These are phyloP conservation scores for Asarcornis scutulata DNA, from an alignment of 2,113 vertebrate genomes.

Conservation along the genomic window DNA sequence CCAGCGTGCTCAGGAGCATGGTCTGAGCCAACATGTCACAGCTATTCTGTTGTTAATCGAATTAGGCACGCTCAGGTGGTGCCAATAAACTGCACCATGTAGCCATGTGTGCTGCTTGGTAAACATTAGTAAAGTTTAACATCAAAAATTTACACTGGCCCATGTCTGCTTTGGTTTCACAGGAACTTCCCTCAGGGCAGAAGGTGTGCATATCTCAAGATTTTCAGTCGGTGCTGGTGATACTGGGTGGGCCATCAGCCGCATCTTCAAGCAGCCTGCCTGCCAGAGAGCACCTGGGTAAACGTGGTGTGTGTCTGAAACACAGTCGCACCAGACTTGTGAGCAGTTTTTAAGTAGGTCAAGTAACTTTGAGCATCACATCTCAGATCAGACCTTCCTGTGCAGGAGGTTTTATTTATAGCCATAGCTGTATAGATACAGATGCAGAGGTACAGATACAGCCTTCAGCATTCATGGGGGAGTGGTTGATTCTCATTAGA, in stretches of 20 bases:
- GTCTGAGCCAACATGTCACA: neutral
- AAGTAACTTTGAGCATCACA: neutral
- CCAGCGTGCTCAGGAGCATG: neutral
- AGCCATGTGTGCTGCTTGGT: neutral
- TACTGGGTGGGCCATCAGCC: fast-evolving
- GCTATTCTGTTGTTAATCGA: no score
- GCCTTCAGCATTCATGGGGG: neutral
- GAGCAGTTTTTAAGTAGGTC: neutral
- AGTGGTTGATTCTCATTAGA: neutral
- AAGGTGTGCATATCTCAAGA: fast-evolving
- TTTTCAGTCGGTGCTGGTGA: fast-evolving
- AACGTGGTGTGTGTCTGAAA: neutral
- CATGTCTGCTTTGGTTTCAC: neutral
- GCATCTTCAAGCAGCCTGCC: fast-evolving
- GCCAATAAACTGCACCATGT: fast-evolving
- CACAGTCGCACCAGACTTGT: neutral
- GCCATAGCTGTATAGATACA: neutral
- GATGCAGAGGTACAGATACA: neutral
- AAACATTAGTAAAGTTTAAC: fast-evolving
- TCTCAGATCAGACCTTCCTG: neutral
- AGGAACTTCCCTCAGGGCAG: neutral
- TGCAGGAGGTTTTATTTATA: neutral
- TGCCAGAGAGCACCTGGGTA: fast-evolving
- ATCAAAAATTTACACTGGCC: fast-evolving
- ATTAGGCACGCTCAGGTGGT: neutral